These are phyloP conservation scores for Plebejus argus DNA, from an alignment of 2,888 invertebrate species.

Conservation along the genomic window DNA sequence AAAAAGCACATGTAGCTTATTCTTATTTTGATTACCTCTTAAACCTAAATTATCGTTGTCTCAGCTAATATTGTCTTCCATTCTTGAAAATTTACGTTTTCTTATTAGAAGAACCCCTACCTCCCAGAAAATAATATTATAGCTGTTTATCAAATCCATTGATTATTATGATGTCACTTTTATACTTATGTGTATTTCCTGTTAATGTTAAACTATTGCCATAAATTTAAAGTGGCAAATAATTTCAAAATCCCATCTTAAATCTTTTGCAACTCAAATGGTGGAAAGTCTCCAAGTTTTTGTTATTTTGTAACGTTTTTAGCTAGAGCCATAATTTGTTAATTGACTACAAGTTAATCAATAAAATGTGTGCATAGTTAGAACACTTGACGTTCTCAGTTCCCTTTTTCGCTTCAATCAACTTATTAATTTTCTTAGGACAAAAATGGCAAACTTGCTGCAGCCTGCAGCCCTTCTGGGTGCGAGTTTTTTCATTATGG, in stretches of 20 bases:
- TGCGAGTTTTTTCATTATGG: neutral
- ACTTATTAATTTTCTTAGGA: neutral
- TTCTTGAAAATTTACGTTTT: constrained; percentile 28
- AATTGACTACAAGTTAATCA: neutral
- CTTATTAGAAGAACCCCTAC: constrained; percentile 15
- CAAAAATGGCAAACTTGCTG: neutral
- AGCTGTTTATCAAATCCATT: neutral
- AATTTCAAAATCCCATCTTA: neutral
- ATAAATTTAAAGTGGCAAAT: neutral
- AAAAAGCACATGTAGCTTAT: neutral
- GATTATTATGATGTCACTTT: neutral
- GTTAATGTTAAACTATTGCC: neutral
- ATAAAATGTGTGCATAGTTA: neutral
- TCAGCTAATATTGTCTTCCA: constrained; percentile 33
- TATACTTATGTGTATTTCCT: neutral
- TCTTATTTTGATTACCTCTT: neutral
- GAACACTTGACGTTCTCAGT: neutral
- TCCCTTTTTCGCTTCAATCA: neutral
- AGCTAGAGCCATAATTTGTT: neutral
- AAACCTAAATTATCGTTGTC: constrained; percentile 12
- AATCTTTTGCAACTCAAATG: neutral
- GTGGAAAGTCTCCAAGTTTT: neutral
- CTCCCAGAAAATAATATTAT: neutral
- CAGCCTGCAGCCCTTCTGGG: neutral
- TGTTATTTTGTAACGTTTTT: neutral